These are phyloP conservation scores for Aphodius sticticus DNA, from an alignment of 2,888 invertebrate genomes.

Conservation along the genomic window DNA sequence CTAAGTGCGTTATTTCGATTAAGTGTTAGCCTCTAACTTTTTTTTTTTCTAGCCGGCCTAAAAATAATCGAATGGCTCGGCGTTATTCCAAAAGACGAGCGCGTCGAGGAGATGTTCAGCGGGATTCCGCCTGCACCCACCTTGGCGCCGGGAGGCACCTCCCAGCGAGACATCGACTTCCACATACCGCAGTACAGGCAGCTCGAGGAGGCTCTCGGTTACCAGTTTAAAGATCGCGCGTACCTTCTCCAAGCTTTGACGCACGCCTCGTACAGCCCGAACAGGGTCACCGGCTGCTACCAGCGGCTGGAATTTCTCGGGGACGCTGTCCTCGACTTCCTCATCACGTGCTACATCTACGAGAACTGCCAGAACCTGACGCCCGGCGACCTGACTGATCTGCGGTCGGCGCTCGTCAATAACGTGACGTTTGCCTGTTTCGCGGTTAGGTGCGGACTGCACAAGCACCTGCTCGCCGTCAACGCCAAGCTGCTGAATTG, in stretches of 20 bases:
- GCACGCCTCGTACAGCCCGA: constrained; percentile 87
- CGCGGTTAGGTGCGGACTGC: constrained; percentile 84
- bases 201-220: constrained; percentile 69
- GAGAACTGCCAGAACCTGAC: constrained; percentile 73
- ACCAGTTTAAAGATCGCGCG: constrained; percentile 81
- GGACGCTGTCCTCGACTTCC: constrained; percentile 89
- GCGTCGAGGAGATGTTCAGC: constrained; percentile 48
- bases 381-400: constrained; percentile 91
- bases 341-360: constrained; percentile 88
- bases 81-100: constrained; percentile 53
- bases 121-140: constrained; percentile 57
- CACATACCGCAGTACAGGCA: constrained; percentile 51
- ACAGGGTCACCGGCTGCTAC: constrained; percentile 87
- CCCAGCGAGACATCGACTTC: constrained; percentile 60
- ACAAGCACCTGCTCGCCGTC: constrained; percentile 72
- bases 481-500: constrained; percentile 63
- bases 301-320: constrained; percentile 92
- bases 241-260: constrained; percentile 91
- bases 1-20: too few species aligned
- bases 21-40: neutral
- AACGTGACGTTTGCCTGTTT: constrained; percentile 94
- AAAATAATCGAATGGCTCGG: constrained; percentile 62
- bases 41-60: constrained; percentile 45
- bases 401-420: constrained; percentile 95
- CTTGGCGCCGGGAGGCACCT: constrained; percentile 55